Base-by-base conservation (phyloP, 2,888 invertebrate species). In the Drosophila demipolita region DNA sequence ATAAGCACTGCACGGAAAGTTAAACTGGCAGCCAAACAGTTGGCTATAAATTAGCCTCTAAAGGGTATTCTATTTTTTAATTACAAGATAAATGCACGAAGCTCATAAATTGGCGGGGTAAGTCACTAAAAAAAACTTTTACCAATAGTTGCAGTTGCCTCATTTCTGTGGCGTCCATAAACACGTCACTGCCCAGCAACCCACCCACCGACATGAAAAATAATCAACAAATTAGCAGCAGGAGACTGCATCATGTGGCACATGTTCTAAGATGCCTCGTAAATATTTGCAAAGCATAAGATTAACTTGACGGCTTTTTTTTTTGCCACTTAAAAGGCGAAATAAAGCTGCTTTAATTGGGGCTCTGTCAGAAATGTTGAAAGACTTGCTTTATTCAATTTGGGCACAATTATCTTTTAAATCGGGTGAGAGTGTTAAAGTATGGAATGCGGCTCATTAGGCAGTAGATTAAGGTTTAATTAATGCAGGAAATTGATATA, bases 21-120 rank as follows among this genome's bases (percentile, higher is more conserved):
- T 17, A 5, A 26, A 26, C 23, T 62, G 53, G 11, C 33, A 17
- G 36, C 57, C 57, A 40, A 45, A 52, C 63, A 8, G 15, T 50
- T 71, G 66, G 45, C 45, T 59, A 85, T 87, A 88, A 90, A 88
- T 90, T 78, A 79, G 71, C 64, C 73, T 76, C 73, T 78, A 79
- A 76, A 75, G 67, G 40, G 71, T 66, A 59, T 71, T 73, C 67
- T 62, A 36, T 76, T 89, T 90, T 87, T 75, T 87, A 87, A 87
- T 87, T 87, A 83, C 88, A 64, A 72, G 73, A 75, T 87, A 80
- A 88, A 87, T 85, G 80, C 68, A 71, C 48, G 15, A 9, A 1
- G 74, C 61, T 54, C 90, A 83, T 83, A 88, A 85, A 85, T 85
- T 84, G 50, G 58, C 61, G 20, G 74, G 65, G 52, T 58, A 62